Evolutionary conservation across 2,888 invertebrate species (phyloP).

Genomic region (Microplitis deprimator): DNA sequence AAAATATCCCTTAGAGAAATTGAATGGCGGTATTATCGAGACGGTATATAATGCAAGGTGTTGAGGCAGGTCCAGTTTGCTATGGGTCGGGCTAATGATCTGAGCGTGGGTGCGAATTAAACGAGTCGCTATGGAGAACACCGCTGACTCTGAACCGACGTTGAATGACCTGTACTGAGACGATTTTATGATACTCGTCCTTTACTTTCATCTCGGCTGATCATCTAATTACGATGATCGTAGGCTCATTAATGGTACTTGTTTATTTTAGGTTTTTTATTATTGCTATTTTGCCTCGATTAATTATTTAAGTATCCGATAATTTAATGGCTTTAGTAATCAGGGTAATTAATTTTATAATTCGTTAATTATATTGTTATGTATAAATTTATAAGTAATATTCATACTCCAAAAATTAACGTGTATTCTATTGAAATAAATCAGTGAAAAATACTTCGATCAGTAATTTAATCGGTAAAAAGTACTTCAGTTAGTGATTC

Average conservation of each 20-base stretch:
- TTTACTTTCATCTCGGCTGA: background rate
- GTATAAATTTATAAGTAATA: no score
- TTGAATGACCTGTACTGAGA: conserved; percentile 28
- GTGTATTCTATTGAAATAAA: no score
- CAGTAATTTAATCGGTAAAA: no score
- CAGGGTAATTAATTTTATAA: background rate
- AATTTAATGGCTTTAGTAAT: background rate
- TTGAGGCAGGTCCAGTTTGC: conserved; percentile 59
- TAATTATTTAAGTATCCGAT: background rate
- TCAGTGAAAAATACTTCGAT: no score
- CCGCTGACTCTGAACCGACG: conserved; percentile 39
- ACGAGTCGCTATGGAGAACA: conserved; percentile 44
- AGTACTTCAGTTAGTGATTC: no score
- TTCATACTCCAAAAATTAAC: no score
- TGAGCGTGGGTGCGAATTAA: conserved; percentile 66
- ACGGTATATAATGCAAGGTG: conserved; percentile 67
- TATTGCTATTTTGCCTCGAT: background rate
- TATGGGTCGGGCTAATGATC: conserved; percentile 61
- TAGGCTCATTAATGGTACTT: background rate
- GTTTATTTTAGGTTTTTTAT: background rate
- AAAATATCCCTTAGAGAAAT: conserved; percentile 23
- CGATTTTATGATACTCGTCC: conserved; percentile 43
- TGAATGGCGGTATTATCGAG: conserved; percentile 49
- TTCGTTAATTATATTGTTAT: no score
- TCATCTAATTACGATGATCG: background rate